Evolutionary conservation across 2,797 vertebrate genomes (phyloP).

Genomic region (Manis javanica): DNA sequence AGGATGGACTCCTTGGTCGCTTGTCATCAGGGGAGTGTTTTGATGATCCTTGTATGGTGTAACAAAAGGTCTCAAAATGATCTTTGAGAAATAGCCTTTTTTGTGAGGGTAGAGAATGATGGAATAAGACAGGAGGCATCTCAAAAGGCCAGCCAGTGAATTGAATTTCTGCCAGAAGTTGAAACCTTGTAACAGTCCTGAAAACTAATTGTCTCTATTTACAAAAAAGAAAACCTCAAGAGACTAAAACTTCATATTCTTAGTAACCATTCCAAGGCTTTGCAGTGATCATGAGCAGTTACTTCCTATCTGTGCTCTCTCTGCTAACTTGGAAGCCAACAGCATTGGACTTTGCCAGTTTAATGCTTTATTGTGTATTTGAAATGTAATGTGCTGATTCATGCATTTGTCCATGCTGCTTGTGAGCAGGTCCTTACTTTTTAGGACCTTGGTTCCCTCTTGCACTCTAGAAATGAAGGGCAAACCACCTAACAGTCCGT

Average conservation of each 20-base stretch:
- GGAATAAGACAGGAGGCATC: background rate
- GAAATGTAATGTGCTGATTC: background rate
- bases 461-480: background rate
- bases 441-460: background rate
- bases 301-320: background rate
- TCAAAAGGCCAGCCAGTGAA: background rate
- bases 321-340: background rate
- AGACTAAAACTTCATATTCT: background rate
- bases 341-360: background rate
- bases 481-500: too few species aligned
- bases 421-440: background rate
- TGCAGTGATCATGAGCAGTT: background rate
- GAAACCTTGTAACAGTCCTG: background rate
- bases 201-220: background rate
- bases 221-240: background rate
- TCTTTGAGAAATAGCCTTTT: background rate
- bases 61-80: background rate
- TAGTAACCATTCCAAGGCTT: background rate
- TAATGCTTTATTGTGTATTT: background rate
- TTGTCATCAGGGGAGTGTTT: background rate
- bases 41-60: background rate
- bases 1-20: too few species aligned
- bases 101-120: background rate
- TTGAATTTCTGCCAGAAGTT: background rate
- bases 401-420: background rate